Conservation (phyloP, 92 coral and sea anemone species). For the Zoanthus sansibaricus region DNA sequence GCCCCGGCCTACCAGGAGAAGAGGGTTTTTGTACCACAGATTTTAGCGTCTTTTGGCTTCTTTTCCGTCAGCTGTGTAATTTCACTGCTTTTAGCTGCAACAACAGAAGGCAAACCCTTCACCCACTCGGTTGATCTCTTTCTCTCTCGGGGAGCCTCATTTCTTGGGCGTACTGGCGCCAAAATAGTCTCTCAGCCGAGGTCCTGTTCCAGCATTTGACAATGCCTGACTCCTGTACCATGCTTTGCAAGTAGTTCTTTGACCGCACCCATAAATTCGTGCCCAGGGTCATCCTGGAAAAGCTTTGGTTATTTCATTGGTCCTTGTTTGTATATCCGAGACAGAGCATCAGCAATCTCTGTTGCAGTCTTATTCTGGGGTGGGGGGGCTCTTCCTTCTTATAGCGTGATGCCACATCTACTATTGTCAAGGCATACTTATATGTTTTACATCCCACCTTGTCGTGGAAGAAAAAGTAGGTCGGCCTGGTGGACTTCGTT, state of each 20-base stretch:
- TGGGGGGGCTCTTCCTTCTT: too few relatives aligned
- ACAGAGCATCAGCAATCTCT: too few relatives aligned
- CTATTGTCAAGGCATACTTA: conserved; percentile 15
- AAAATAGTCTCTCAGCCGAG: conserved; percentile 1
- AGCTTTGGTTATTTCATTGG: too few relatives aligned
- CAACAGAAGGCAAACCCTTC: too few relatives aligned
- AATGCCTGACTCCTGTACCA: neutral
- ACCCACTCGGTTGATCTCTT: too few relatives aligned
- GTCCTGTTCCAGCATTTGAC: conserved; percentile 33
- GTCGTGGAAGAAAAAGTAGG: conserved; percentile 17
- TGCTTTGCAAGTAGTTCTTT: neutral
- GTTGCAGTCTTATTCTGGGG: too few relatives aligned
- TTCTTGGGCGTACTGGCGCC: conserved; percentile 28
- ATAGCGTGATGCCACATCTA: neutral
- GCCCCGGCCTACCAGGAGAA: neutral
- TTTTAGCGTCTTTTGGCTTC: neutral
- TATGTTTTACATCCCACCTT: neutral
- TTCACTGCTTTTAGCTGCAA: too few relatives aligned
- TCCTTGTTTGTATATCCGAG: too few relatives aligned
- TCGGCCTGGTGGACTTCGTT: conserved; percentile 46
- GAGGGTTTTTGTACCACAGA: neutral
- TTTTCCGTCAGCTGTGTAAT: too few relatives aligned
- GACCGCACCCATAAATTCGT: too few relatives aligned
- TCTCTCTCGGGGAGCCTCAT: neutral
- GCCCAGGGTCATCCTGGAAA: too few relatives aligned